Conservation (phyloP, 2,888 invertebrate species). For the Philereme transversata region DNA sequence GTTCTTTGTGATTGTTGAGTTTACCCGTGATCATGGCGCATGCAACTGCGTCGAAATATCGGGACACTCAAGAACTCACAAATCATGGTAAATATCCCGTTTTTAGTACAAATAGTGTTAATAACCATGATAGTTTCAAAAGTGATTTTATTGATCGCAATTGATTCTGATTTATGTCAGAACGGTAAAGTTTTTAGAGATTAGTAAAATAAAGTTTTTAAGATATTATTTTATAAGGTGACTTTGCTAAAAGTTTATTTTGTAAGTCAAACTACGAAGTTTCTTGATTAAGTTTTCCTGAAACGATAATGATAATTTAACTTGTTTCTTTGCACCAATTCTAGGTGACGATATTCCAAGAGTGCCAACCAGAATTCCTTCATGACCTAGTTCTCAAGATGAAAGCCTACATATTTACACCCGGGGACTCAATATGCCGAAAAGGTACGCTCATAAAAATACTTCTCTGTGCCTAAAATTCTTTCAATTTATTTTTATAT, state of each 20-base stretch:
- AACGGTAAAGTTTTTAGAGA: no score
- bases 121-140: no score
- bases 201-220: background rate
- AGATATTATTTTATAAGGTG: background rate
- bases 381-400: constrained; percentile 98
- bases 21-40: no score
- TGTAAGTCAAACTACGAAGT: background rate
- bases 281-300: background rate
- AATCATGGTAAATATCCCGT: no score
- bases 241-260: background rate
- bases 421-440: constrained; percentile 97
- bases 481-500: constrained; percentile 22
- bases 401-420: constrained; percentile 99
- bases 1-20: no score
- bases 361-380: constrained; percentile 98
- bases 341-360: constrained; percentile 97
- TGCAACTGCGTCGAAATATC: no score
- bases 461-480: constrained; percentile 11
- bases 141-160: no score
- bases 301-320: background rate
- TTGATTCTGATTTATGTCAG: background rate
- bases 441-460: constrained; percentile 85
- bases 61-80: no score
- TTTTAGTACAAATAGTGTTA: no score
- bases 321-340: constrained; percentile 44